Base-by-base conservation (phyloP, 2,113 vertebrate species). In the Tyrannus savana region DNA sequence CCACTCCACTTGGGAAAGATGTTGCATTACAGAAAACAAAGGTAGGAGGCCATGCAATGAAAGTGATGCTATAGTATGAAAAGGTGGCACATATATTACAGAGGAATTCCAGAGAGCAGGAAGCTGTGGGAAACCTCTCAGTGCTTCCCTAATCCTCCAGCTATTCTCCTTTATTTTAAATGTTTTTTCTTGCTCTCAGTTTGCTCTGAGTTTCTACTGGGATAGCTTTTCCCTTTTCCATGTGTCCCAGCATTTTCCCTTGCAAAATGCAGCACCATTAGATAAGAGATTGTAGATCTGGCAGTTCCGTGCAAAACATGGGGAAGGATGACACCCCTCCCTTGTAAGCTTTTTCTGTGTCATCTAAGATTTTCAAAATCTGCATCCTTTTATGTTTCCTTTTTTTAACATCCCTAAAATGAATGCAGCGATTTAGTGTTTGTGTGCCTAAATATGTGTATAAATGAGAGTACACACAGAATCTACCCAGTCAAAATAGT, bases 1-100 rank as follows among this genome's bases (percentile, higher is more conserved):
- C 46, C 8, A 9, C 41, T 84, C 25, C n/a, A 5, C 42, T 27
- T 59, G 21, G 52, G 47, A 47, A 53, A 21, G 39, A 11, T 37
- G 39, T 24, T 64, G 55, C 21, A 3, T 47, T 75, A 11, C 7
- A 63, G 31, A 59, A 53, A 64, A 56, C 49, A 19, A 35, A 8
- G 46, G 12, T n/a, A n/a, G 16, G 14, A 58, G 41, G 25, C 25
- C 9, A 1, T 24, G n/a, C 47, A 4, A 4, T 58, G 35, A 27
- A 59, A 91, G 12, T 0, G 2, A 79, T 68, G 28, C 25, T 59
- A 14, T 21, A 8, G 4, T 46, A 3, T 9, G 30, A 67, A 39
- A 71, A 59, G 16, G 3, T 13, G 6, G 14, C 24, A 16, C 1
- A 0, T 7, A 6, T 31, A 69, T 49, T 71, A 4, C 12, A 42